phyloP scores from a whole-genome alignment of 2,113 vertebrate genomes.

The Podocnemis expansa region DNA sequence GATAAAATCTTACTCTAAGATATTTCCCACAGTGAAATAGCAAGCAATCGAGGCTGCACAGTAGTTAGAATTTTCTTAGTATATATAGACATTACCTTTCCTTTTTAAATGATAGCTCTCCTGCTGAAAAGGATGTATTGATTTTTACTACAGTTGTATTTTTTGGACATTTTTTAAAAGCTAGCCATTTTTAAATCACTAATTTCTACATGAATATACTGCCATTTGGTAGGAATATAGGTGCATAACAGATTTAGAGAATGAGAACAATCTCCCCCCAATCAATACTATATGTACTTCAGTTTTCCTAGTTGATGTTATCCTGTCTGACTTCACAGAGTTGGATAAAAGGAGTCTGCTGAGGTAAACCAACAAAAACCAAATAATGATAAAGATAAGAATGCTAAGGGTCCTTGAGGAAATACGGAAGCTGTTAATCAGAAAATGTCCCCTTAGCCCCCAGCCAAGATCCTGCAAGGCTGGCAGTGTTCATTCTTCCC shows the following conservation, averaged over 20 bases:
- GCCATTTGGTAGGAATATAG: background rate
- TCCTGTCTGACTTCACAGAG: background rate
- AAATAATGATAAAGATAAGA: background rate
- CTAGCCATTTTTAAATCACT: background rate
- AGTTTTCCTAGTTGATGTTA: background rate
- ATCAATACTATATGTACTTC: background rate
- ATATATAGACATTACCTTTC: background rate
- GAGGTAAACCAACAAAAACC: background rate
- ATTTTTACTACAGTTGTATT: background rate
- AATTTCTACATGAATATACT: background rate
- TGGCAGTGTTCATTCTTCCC: background rate
- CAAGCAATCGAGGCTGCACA: background rate
- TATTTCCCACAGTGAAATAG: background rate
- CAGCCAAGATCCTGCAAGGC: background rate
- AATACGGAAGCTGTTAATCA: background rate
- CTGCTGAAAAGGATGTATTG: background rate
- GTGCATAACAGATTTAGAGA: background rate
- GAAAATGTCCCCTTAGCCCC: background rate
- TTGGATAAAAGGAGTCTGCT: background rate
- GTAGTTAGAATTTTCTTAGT: background rate
- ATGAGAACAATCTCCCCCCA: background rate
- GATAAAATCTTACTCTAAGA: background rate
- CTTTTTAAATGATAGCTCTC: background rate
- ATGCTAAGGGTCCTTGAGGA: background rate
- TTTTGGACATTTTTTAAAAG: background rate